Conservation (phyloP, 2,888 invertebrate genomes). For the Megamerina dolium region DNA sequence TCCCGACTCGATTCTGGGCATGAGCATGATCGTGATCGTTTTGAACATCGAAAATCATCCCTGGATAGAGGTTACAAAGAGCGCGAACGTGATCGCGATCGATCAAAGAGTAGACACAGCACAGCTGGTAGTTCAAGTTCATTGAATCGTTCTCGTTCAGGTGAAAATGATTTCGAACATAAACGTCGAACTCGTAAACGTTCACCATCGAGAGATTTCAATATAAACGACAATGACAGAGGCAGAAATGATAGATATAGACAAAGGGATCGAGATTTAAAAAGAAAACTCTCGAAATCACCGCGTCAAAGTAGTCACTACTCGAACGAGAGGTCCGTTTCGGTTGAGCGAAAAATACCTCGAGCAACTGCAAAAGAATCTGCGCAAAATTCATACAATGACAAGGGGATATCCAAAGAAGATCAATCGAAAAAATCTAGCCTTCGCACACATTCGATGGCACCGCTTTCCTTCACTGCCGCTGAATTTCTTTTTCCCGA, state of each 20-base stretch:
- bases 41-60: too few species aligned
- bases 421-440: neutral
- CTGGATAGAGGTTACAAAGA: too few species aligned
- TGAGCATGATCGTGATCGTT: too few species aligned
- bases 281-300: conserved; percentile 8
- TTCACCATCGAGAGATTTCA: neutral
- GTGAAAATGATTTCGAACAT: conserved; percentile 2
- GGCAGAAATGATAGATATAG: neutral
- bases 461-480: conserved; percentile 23
- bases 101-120: too few species aligned
- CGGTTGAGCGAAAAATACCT: neutral
- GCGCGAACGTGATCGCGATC: too few species aligned
- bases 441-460: neutral
- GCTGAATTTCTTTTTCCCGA: conserved; percentile 26
- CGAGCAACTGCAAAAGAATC: neutral
- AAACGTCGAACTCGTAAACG: conserved; percentile 5
- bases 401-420: neutral
- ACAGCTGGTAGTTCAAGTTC: conserved; percentile 6
- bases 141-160: conserved; percentile 16
- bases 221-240: conserved; percentile 3
- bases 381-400: neutral
- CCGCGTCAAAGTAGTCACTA: conserved; percentile 6
- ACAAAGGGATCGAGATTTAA: too few species aligned
- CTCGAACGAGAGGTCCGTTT: neutral
- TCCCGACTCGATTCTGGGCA: conserved; percentile 16